Percentiles rank a stretch among this genome's conserved stretches.
These are phyloP conservation scores for Ametastegia equiseti DNA, from an alignment of 2,888 invertebrate genomes.

Conservation along the genomic window DNA sequence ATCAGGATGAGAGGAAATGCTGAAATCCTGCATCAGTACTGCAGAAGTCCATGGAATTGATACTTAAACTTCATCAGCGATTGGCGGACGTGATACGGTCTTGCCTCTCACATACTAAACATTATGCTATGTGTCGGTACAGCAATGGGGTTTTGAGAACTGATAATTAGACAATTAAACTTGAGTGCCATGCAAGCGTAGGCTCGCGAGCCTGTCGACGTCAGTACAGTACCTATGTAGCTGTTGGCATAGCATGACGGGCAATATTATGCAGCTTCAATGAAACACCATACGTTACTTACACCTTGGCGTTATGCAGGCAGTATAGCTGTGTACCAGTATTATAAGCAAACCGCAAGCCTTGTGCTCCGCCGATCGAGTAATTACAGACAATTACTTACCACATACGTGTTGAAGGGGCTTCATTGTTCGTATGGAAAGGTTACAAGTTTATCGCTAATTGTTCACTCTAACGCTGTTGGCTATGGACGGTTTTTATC, in stretches of 20 bases:
- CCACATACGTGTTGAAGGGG: constrained; percentile 9
- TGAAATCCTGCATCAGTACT: neutral
- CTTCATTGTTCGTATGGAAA: constrained; percentile 10
- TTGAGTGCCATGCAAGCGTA: constrained; percentile 27
- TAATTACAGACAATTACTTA: constrained; percentile 37
- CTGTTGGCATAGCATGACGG: neutral
- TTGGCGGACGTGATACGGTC: neutral
- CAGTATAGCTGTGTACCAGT: neutral
- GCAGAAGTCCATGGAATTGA: neutral
- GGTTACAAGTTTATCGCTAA: neutral
- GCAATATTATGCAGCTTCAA: constrained; percentile 12
- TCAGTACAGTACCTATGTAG: neutral
- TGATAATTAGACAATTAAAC: constrained; percentile 46
- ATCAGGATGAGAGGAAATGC: neutral
- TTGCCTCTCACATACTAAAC: neutral
- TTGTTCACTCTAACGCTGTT: neutral
- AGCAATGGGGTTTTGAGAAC: neutral
- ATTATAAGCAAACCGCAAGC: constrained; percentile 19
- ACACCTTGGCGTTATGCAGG: neutral
- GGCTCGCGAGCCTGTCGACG: neutral
- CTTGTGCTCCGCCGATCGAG: neutral
- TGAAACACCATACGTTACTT: neutral
- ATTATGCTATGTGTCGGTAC: neutral
- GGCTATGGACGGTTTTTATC: neutral
- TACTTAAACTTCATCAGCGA: neutral